Base-by-base conservation (phyloP, 2,113 vertebrate genomes). In the Otolemur garnettii region DNA sequence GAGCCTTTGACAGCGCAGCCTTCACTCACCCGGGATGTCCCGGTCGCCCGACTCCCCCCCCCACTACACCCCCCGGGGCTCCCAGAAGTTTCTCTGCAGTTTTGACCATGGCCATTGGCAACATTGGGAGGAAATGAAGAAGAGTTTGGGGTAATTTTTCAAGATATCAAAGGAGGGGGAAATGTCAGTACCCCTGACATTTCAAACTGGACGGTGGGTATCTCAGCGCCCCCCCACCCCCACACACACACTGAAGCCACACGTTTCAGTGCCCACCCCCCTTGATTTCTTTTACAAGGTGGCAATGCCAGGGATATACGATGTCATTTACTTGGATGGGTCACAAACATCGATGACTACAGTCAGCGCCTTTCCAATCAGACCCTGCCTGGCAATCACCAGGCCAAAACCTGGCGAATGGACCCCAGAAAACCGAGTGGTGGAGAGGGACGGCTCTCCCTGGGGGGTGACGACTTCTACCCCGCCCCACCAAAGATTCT, bases 271-370 rank as follows among this genome's bases (percentile, higher is more conserved):
- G n/a, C 69, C 53, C 5, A 0, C 50, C n/a, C 60, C 12, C 35
- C 66, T 96, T 96, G 62, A 94, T 98, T 96, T 94, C 96, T 96
- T 97, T 97, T 86, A 95, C 82, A 83, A 87, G 35, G 93, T 97
- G 91, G 66, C 45, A 35, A 95, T 75, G 68, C 79, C 15, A n/a
- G 64, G 17, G 24, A 78, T 21, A 5, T 24, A 35, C n/a, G 79
- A 35, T 21, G 8, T 78, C 33, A 12, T 66, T 97, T 81, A 88
- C 28, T 55, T 38, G 24, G 33, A 42, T 82, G 86, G 77, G 69
- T 85, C 91, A 86, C 87, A 86, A 94, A 53, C 88, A 59, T 50
- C 75, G 88, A 96, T 68, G 62, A 96, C 83, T 80, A 92, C 53
- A 93, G 69, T 95, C 71, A 91, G 55, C 79, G 30, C 33, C 64